These are phyloP conservation scores for Sylvietta virens DNA, from an alignment of 2,113 vertebrate species.

Conservation along the genomic window DNA sequence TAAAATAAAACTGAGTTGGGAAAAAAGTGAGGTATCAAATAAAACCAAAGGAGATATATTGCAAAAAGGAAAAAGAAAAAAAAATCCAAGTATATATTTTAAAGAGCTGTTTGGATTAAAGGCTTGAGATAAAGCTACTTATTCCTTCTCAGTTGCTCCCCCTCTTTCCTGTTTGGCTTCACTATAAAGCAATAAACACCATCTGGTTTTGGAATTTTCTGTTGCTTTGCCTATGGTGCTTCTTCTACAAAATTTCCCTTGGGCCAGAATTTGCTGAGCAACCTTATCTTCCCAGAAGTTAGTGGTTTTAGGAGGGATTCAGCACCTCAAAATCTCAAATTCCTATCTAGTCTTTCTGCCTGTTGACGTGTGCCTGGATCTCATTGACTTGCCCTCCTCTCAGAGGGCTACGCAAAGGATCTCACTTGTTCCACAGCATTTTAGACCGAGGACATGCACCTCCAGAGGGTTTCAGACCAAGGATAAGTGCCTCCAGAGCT, in stretches of 20 bases:
- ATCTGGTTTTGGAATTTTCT: slow-evolving; percentile 13
- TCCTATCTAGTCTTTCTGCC: not conserved
- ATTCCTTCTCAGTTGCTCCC: not conserved
- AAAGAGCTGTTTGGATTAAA: not conserved
- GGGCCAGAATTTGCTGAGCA: slow-evolving; percentile 12
- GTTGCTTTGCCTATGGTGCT: not conserved
- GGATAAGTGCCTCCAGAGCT: not conserved
- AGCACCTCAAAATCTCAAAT: not conserved
- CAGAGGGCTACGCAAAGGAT: not conserved
- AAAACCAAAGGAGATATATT: not conserved
- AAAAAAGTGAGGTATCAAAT: not conserved
- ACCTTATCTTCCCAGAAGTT: slow-evolving; percentile 10
- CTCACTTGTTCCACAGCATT: not conserved
- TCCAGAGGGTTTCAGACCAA: not conserved
- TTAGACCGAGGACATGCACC: not conserved
- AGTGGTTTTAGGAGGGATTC: not conserved
- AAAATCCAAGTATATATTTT: not conserved
- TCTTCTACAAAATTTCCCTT: slow-evolving; percentile 15
- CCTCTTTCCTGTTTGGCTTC: slow-evolving; percentile 22
- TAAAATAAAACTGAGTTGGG: not conserved
- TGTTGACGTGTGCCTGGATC: not conserved
- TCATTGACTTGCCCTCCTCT: not conserved
- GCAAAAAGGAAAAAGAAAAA: not conserved
- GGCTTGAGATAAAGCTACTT: not conserved
- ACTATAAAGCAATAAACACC: slow-evolving; percentile 16